phyloP scores from a whole-genome alignment of 2,113 vertebrate species.

The Rhinoderma darwinii region DNA sequence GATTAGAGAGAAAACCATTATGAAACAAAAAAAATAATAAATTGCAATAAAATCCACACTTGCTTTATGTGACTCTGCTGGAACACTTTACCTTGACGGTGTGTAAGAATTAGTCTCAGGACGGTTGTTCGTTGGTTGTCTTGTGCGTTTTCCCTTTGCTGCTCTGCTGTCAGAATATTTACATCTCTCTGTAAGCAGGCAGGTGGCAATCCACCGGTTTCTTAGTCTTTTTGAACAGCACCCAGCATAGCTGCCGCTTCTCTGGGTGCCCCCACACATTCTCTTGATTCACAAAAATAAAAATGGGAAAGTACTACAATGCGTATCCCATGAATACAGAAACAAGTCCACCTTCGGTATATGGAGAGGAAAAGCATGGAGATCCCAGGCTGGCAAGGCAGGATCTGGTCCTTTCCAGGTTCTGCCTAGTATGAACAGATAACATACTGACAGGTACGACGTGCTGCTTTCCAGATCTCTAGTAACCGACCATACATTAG shows the following conservation, averaged over 20 bases:
- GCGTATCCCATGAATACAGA: background rate
- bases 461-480: conserved; percentile 62
- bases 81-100: conserved; percentile 1
- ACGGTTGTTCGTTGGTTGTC: conserved; percentile 40
- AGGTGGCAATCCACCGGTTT: conserved; percentile 10
- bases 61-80: no score
- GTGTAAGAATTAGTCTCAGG: conserved; percentile 40
- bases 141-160: conserved; percentile 55
- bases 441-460: conserved; percentile 51
- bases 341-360: background rate
- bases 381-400: background rate
- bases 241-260: conserved; percentile 58
- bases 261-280: conserved; percentile 75
- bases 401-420: background rate
- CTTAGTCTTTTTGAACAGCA: conserved; percentile 56
- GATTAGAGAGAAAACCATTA: no score
- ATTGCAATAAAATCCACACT: no score
- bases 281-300: conserved; percentile 14
- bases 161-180: conserved; percentile 58
- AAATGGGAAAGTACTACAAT: background rate
- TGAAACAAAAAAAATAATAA: no score
- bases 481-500: conserved; percentile 66
- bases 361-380: background rate
- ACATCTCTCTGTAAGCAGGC: conserved; percentile 58
- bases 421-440: background rate